These are phyloP conservation scores for Miichthys miiuy DNA, from an alignment of 2,797 vertebrate genomes.

Conservation along the genomic window DNA sequence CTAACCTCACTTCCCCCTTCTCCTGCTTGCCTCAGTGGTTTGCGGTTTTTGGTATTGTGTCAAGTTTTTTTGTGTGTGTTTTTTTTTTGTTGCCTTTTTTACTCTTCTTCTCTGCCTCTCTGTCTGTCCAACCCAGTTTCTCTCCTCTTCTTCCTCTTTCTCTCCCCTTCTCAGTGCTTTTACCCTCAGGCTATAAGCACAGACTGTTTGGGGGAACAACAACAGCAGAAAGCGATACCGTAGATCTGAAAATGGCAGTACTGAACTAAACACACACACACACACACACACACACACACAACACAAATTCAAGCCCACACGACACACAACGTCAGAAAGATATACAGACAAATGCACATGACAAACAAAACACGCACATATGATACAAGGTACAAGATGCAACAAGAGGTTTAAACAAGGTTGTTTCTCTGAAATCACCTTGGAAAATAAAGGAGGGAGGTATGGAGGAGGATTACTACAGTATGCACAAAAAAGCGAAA, in stretches of 20 bases:
- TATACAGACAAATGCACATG: background rate
- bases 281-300: background rate
- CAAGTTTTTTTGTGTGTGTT: background rate
- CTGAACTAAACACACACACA: conserved; percentile 6
- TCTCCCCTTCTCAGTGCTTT: conserved; percentile 4
- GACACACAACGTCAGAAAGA: background rate
- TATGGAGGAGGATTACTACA: conserved; percentile 29
- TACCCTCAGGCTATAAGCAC: conserved; percentile 30
- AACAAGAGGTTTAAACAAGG: conserved; percentile 24
- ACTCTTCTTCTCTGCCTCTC: conserved; percentile 24
- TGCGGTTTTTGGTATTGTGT: conserved; percentile 33
- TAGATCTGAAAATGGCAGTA: conserved; percentile 15
- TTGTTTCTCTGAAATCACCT: conserved; percentile 36
- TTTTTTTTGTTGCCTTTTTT: background rate
- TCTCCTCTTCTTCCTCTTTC: conserved; percentile 5
- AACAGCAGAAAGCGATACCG: conserved; percentile 28
- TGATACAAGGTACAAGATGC: no score
- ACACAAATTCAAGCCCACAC: background rate
- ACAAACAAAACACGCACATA: background rate
- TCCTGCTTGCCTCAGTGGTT: conserved; percentile 39
- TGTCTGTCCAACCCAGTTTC: conserved; percentile 27
- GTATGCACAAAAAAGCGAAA: background rate
- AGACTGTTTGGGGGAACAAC: conserved; percentile 38
- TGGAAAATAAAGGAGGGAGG: conserved; percentile 21
- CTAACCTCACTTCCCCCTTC: conserved; percentile 47